A percentile compares a stretch with the other conserved stretches of the same genome.
Conservation (phyloP, 2,113 vertebrate species). For the Litocranius walleri region DNA sequence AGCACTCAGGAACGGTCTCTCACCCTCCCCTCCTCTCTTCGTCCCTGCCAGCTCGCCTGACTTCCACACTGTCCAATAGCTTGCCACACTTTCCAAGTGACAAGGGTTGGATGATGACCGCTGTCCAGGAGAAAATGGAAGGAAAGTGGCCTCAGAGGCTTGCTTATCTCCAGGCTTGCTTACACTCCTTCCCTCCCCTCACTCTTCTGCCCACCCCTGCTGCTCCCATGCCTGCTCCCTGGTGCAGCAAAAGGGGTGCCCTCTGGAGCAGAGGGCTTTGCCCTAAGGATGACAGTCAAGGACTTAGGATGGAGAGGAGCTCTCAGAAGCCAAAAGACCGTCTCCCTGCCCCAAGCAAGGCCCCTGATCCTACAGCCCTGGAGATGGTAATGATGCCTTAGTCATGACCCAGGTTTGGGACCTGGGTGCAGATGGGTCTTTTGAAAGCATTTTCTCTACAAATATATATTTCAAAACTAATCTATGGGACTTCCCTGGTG, state of each 20-base stretch:
- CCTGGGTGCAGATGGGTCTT: not conserved
- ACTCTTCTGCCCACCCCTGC: not conserved
- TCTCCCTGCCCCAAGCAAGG: not conserved
- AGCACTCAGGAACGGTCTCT: not conserved
- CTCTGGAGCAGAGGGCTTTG: not conserved
- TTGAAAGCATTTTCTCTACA: not conserved
- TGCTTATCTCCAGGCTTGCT: not conserved
- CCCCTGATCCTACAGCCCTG: not conserved
- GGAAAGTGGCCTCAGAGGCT: not conserved
- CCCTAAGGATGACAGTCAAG: not conserved
- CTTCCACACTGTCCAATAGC: not conserved
- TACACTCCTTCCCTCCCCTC: too few relatives aligned
- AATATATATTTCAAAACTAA: not conserved
- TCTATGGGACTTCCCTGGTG: not conserved
- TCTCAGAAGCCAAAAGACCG: not conserved
- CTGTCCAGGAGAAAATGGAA: not conserved
- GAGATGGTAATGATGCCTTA: not conserved
- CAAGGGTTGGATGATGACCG: not conserved
- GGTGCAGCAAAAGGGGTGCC: not conserved
- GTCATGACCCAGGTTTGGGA: not conserved
- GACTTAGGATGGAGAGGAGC: not conserved
- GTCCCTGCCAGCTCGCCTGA: not conserved
- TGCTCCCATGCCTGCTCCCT: not conserved
- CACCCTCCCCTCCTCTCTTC: not conserved
- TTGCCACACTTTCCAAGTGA: not conserved